Conservation (phyloP, 2,797 vertebrate genomes). For the Acipenser transmontanus region DNA sequence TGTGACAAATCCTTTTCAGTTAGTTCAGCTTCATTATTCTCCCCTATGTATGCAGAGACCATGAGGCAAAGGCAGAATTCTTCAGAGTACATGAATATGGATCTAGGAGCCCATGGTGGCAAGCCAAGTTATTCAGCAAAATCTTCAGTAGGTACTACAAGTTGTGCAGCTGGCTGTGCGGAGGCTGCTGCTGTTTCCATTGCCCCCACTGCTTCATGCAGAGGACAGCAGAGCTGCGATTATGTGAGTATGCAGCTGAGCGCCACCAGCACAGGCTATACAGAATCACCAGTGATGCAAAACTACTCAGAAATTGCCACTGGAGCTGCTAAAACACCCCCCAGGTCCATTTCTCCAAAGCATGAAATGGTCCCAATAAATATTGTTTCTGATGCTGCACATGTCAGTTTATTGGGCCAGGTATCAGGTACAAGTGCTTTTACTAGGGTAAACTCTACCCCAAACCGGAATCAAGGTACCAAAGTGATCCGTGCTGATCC, state of each 20-base stretch:
- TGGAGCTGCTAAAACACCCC: conserved; percentile 29
- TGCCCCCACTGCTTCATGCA: conserved; percentile 18
- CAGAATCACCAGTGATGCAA: conserved; percentile 43
- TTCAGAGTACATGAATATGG: conserved; percentile 76
- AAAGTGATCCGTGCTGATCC: conserved; percentile 75
- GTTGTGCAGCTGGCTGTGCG: conserved; percentile 14
- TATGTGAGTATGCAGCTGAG: conserved; percentile 65
- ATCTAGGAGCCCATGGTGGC: conserved; percentile 48
- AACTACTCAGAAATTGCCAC: conserved; percentile 34
- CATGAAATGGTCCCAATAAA: conserved; percentile 13
- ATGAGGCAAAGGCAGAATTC: conserved; percentile 37
- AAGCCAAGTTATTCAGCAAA: conserved; percentile 28
- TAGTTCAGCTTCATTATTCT: conserved; percentile 37
- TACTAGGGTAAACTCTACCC: conserved; percentile 61
- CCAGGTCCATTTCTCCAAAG: conserved; percentile 30
- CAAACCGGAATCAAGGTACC: conserved; percentile 64
- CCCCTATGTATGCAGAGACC: conserved; percentile 31
- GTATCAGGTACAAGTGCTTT: conserved; percentile 60
- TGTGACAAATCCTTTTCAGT: conserved; percentile 54
- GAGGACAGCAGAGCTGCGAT: conserved; percentile 42
- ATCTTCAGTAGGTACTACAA: conserved; percentile 27
- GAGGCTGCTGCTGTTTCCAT: conserved; percentile 25
- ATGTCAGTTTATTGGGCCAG: conserved; percentile 48
- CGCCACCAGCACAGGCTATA: conserved; percentile 44
- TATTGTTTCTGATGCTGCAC: conserved; percentile 29